A percentile compares a stretch with the other conserved stretches of the same genome.
Conservation (phyloP, 2,113 vertebrate species). For the Theristicus caerulescens region DNA sequence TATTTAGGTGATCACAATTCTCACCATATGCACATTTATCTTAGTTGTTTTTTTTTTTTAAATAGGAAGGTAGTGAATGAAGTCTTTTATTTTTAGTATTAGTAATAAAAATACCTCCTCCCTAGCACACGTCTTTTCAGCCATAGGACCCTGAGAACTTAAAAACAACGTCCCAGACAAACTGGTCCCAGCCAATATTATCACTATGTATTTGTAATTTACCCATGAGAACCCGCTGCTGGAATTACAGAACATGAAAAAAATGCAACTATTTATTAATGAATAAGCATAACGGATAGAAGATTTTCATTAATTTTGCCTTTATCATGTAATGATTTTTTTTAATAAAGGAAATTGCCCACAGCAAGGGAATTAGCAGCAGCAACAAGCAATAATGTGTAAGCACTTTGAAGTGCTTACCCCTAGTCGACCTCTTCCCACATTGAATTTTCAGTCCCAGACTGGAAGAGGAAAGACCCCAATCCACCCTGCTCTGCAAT, state of each 20-base stretch:
- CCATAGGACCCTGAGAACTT: not conserved
- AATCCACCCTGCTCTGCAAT: not conserved
- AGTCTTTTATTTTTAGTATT: not conserved
- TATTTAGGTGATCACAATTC: not conserved
- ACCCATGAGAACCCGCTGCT: not conserved
- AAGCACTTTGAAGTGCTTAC: not conserved
- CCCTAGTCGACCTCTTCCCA: not conserved
- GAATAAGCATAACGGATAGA: not conserved
- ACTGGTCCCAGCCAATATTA: not conserved
- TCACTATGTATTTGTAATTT: not conserved
- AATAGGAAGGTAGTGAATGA: not conserved
- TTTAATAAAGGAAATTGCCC: slow-evolving; percentile 17
- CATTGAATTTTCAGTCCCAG: not conserved
- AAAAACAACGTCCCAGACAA: not conserved
- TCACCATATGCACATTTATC: not conserved
- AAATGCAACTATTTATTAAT: slow-evolving; percentile 19
- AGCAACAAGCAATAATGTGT: not conserved
- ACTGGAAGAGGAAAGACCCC: not conserved
- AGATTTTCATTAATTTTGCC: not conserved
- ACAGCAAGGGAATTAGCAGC: not conserved
- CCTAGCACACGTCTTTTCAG: not conserved
- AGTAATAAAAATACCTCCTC: not conserved
- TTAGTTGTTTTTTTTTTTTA: not conserved
- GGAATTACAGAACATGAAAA: not conserved
- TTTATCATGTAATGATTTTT: slow-evolving; percentile 11